A percentile compares a stretch with the other conserved stretches of the same genome.
Conservation (phyloP, 2,888 invertebrate genomes). For the Clusia tigrina region DNA sequence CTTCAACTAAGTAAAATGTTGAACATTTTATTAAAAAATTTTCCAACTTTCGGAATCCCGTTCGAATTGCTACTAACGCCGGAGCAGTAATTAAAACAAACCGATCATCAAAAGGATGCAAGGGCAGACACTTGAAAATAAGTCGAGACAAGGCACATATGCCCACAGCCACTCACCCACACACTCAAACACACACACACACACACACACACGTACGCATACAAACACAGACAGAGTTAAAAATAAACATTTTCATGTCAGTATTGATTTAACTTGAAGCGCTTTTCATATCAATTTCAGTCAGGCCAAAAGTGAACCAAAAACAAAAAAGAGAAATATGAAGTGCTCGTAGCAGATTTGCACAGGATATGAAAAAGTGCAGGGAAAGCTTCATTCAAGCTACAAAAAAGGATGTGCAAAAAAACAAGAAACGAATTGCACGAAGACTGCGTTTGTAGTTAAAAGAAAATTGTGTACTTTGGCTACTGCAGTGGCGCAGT, state of each 20-base stretch:
- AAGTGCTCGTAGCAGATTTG: conserved; percentile 56
- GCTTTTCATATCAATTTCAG: conserved; percentile 55
- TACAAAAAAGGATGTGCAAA: conserved; percentile 41
- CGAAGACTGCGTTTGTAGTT: conserved; percentile 31
- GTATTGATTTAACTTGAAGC: conserved; percentile 42
- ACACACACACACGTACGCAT: conserved; percentile 16
- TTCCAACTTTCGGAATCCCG: neutral
- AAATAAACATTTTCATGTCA: conserved; percentile 45
- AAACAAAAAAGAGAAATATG: conserved; percentile 29
- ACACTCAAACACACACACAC: conserved; percentile 22
- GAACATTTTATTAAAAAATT: no score
- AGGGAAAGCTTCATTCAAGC: conserved; percentile 2
- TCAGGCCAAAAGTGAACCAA: conserved; percentile 47
- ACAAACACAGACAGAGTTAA: conserved; percentile 34
- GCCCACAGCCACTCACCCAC: conserved; percentile 22
- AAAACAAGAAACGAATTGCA: conserved; percentile 16
- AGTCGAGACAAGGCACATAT: conserved; percentile 37
- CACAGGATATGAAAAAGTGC: conserved; percentile 30
- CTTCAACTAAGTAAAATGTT: no score
- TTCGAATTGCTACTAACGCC: no score
- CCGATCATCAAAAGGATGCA: conserved; percentile 1
- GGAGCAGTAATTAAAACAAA: conserved; percentile 2
- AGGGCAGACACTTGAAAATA: neutral
- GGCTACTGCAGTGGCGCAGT: conserved; percentile 11
- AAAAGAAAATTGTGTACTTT: conserved; percentile 52